These are phyloP conservation scores for Amphiura filiformis DNA, from an alignment of 35 echinoderm and acorn worm genomes.

Conservation along the genomic window DNA sequence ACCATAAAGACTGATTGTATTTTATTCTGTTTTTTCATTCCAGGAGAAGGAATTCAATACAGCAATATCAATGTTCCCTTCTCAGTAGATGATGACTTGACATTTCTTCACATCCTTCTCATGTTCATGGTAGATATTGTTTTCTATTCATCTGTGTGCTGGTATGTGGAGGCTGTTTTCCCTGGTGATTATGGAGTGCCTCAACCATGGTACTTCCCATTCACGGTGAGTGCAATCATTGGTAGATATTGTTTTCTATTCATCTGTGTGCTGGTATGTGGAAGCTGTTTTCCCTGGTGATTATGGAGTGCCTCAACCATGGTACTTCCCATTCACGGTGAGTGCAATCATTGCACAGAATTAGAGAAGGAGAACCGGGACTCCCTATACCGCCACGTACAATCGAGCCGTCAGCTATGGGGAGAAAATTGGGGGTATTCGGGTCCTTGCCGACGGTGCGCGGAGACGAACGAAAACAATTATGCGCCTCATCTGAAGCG, in stretches of 20 bases:
- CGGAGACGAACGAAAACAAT: no score
- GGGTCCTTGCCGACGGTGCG: no score
- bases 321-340: no score
- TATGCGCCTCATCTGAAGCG: no score
- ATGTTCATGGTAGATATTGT: slow-evolving; percentile 69
- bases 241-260: no score
- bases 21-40: not conserved
- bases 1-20: not conserved
- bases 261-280: slow-evolving; percentile 65
- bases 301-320: no score
- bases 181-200: slow-evolving; percentile 96
- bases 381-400: no score
- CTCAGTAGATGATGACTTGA: slow-evolving; percentile 85
- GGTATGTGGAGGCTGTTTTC: slow-evolving; percentile 96
- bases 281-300: no score
- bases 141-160: slow-evolving; percentile 68
- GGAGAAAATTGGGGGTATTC: no score
- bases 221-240: slow-evolving; percentile 66
- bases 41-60: slow-evolving; percentile 82
- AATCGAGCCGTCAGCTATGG: no score
- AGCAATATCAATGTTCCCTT: slow-evolving; percentile 62
- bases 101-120: slow-evolving; percentile 56
- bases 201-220: slow-evolving; percentile 74
- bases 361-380: no score
- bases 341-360: no score